Base-by-base conservation (phyloP, 2,113 vertebrate species). In the Zosterops japonicus region DNA sequence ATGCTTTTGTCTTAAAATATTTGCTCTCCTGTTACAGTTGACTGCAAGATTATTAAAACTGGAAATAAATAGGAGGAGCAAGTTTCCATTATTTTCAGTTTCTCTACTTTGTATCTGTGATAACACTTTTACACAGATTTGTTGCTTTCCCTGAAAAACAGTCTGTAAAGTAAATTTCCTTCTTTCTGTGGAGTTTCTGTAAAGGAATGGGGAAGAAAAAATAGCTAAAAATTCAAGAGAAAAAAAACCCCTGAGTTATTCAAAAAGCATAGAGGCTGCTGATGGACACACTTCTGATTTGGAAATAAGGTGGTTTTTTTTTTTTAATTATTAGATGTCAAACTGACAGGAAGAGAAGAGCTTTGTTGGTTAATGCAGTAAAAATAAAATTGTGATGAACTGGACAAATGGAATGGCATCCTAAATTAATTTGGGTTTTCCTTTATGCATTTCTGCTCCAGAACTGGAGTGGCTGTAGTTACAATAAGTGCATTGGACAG, bases 41-140 rank as follows among this genome's bases (percentile, higher is more conserved):
- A 46, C 71, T 92, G 35, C 65, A 83, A 83, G 60, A 57, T 93
- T 83, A 81, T 92, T 93, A 92, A 92, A 97, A 83, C 52, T 89
- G 88, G 70, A 96, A 94, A 68, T 93, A 63, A 89, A 67, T 75
- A 78, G 76, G 90, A 91, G 68, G 68, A 87, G 52, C 69, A 71
- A 93, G 31, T 88, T 96, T 86, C 63, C 29, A 14, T 87, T 83
- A 36, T 81, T 95, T 93, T 90, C 46, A 42, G 25, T 67, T 95
- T 80, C 42, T 80, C 91, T 67, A 25, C 14, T 65, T 21, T 69
- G 29, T 78, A 18, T 52, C 41, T 94, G 63, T 81, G 60, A 68
- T 87, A 88, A 60, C 56, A 56, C 44, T 86, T 94, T 33, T 50
- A 89, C 42, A 70, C 47, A 87, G 84, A 94, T 92, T 83, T 44